Conservation (phyloP, 1,140 invertebrate species). For the Ooceraea biroi region DNA sequence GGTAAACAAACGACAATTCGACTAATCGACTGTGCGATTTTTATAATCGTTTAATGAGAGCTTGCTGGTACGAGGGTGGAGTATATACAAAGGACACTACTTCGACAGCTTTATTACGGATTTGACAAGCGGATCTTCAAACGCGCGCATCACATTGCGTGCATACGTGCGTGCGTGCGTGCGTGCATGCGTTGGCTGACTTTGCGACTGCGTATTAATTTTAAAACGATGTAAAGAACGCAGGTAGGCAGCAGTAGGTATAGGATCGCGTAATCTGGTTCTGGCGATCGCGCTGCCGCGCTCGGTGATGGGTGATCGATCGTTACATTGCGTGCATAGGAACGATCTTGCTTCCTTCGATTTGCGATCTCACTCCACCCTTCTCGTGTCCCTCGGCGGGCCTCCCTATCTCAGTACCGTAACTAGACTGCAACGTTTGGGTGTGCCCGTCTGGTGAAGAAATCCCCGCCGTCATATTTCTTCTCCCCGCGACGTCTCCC, state of each 20-base stretch:
- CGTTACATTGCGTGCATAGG: constrained; percentile 76
- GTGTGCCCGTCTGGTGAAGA: constrained; percentile 4
- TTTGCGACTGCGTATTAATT: constrained; percentile 43
- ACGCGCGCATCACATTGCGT: no score
- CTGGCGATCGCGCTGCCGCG: constrained; percentile 60
- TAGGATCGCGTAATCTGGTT: constrained; percentile 55
- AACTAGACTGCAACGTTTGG: constrained; percentile 34
- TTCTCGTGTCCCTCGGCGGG: constrained; percentile 47
- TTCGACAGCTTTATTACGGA: constrained; percentile 4
- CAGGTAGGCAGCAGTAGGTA: constrained; percentile 14
- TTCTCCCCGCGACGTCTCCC: background rate
- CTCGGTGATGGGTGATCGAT: constrained; percentile 78
- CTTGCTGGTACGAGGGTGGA: background rate
- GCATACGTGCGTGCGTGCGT: background rate
- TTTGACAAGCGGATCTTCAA: constrained; percentile 31
- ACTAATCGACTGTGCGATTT: background rate
- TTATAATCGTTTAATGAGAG: background rate
- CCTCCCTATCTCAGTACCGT: constrained; percentile 49
- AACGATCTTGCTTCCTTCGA: constrained; percentile 74
- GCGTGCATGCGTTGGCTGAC: background rate
- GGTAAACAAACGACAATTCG: no score
- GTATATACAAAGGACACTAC: background rate
- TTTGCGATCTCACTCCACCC: constrained; percentile 72
- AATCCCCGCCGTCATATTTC: constrained; percentile 34
- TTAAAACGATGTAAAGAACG: constrained; percentile 54